These are phyloP conservation scores for Zophobas morio DNA, from an alignment of 1,140 invertebrate species.

Conservation along the genomic window DNA sequence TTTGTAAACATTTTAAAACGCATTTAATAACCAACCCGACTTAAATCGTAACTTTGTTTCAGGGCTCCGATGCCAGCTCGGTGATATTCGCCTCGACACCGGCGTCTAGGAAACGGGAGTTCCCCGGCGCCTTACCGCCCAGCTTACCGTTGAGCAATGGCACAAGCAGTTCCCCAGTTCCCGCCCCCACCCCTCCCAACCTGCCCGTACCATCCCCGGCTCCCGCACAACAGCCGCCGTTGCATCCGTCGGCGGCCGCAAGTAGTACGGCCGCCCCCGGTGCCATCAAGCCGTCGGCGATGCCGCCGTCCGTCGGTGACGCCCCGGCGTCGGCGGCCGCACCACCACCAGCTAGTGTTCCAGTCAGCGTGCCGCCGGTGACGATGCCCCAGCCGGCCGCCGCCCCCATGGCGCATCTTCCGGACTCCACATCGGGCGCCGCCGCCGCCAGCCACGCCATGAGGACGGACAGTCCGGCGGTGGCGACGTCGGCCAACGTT, in stretches of 20 bases:
- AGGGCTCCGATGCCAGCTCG: slow-evolving; percentile 79
- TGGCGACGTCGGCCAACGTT: slow-evolving; percentile 67
- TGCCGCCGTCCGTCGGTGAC: slow-evolving; percentile 53
- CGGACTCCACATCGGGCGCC: slow-evolving; percentile 58
- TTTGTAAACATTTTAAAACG: too few relatives aligned
- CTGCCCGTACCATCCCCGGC: slow-evolving; percentile 72
- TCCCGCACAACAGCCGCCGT: slow-evolving; percentile 68
- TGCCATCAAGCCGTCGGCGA: slow-evolving; percentile 56
- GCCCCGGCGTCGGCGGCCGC: slow-evolving; percentile 49
- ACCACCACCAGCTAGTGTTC: slow-evolving; percentile 52
- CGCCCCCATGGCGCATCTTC: slow-evolving; percentile 63
- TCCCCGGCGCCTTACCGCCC: slow-evolving; percentile 69
- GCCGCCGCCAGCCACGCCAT: slow-evolving; percentile 55
- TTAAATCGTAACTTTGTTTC: slow-evolving; percentile 50
- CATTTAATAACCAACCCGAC: too few relatives aligned
- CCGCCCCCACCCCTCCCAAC: slow-evolving; percentile 65
- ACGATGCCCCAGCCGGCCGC: slow-evolving; percentile 64
- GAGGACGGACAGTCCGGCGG: slow-evolving; percentile 68
- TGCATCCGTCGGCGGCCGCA: slow-evolving; percentile 62
- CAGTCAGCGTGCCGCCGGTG: slow-evolving; percentile 57
- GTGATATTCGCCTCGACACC: slow-evolving; percentile 81
- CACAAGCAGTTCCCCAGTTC: slow-evolving; percentile 63
- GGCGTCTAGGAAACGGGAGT: slow-evolving; percentile 72
- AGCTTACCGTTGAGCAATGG: slow-evolving; percentile 64
- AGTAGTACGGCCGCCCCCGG: slow-evolving; percentile 61